Base-by-base conservation (phyloP, 1,140 invertebrate genomes). In the Nasonia vitripennis region DNA sequence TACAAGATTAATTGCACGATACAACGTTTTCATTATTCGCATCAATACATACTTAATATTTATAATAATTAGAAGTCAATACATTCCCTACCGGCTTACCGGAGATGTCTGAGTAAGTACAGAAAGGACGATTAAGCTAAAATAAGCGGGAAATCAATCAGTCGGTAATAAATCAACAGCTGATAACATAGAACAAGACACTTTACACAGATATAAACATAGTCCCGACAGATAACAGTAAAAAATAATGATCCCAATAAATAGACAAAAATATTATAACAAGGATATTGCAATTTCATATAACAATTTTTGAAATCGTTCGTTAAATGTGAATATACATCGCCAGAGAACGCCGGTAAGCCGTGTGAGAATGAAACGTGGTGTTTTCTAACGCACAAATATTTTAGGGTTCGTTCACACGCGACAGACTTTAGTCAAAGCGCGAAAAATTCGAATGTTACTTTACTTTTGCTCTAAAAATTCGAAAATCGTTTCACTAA, bases 21-120 rank as follows among this genome's bases (percentile, higher is more conserved):
- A 87, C 79, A 83, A 84, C 67, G 74, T 86, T 85, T 85, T 85
- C 34, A 80, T 80, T 85, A 83, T 87, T 85, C 81, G 75, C 81
- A 85, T 75, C 84, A 80, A 88, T 87, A 87, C 86, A 86, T 81
- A 77, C 87, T 88, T 89, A 87, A 86, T 82, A 88, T 80, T 87
- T 89, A 88, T 85, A 88, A 88, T 85, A 88, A 88, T 88, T 89
- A 88, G 82, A 87, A 79, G 85, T 87, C 88, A 88, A 87, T 84
- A 86, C 87, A 88, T 87, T 77, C 75, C 81, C 77, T 87, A 85
- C 78, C 85, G 75, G 86, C 86, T 81, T 86, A 87, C 87, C 86
- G 87, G 84, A 86, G 87, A 86, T 89, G 87, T 68, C 83, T 87
- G 77, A 74, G 84, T 77, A 87, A 86, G 68, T 84, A 81, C 37